Evolutionary conservation across 1,140 invertebrate genomes (phyloP).

Genomic region (Ruditapes philippinarum): DNA sequence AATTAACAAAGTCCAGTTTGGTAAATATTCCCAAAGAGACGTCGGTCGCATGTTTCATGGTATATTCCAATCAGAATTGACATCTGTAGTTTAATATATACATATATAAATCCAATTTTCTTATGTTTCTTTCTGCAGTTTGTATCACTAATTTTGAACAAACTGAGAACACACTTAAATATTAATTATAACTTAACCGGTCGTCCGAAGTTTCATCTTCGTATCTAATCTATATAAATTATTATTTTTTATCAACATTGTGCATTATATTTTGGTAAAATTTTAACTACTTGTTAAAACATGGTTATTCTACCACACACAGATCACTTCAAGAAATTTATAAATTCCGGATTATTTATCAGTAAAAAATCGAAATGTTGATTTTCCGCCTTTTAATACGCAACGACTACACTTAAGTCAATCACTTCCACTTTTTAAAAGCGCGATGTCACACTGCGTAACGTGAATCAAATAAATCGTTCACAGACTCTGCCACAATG

Average conservation of each 20-base stretch:
- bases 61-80: conserved; percentile 21
- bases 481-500: not conserved
- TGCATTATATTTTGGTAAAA: no score
- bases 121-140: not conserved
- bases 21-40: conserved; percentile 1
- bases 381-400: conserved; percentile 10
- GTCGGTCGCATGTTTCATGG: conserved; percentile 21
- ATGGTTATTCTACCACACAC: no score
- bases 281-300: no score
- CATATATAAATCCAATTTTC: not conserved
- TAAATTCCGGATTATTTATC: no score
- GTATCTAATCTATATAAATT: no score
- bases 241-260: no score
- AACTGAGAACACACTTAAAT: not conserved
- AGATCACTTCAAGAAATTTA: no score
- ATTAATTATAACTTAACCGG: no score
- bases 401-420: not conserved
- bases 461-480: conserved; percentile 29
- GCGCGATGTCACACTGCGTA: not conserved
- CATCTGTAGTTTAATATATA: conserved; percentile 6
- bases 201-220: no score
- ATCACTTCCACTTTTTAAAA: conserved; percentile 6
- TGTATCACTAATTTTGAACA: not conserved
- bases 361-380: not conserved
- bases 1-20: not conserved